A percentile compares a stretch with the other conserved stretches of the same genome.
These are phyloP conservation scores for Stratiolaelaps scimitus DNA, from an alignment of 1,140 invertebrate genomes.

Conservation along the genomic window DNA sequence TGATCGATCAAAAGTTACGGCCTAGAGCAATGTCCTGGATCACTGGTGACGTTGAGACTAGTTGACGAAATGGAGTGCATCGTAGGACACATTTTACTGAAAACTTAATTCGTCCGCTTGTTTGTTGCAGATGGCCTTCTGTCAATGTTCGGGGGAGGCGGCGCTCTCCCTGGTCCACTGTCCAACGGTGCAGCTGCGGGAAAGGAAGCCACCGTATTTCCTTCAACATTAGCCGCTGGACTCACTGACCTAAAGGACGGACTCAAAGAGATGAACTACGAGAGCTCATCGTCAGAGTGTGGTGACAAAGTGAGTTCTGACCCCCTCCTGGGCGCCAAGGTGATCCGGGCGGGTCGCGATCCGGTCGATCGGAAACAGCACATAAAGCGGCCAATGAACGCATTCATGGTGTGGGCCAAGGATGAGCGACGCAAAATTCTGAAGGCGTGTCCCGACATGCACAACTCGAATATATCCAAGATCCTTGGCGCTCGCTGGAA, in stretches of 20 bases:
- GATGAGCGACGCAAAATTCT: slow-evolving; percentile 94
- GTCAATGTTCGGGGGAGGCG: slow-evolving; percentile 14
- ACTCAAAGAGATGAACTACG: slow-evolving; percentile 25
- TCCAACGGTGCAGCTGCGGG: neutral
- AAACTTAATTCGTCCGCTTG: neutral
- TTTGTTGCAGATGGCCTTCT: slow-evolving; percentile 4
- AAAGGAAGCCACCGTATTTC: neutral
- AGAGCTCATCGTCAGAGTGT: slow-evolving; percentile 24
- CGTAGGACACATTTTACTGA: neutral
- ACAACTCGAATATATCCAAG: slow-evolving; percentile 99
- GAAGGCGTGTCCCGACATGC: slow-evolving; percentile 99
- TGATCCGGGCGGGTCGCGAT: slow-evolving; percentile 12
- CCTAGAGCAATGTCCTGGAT: no score
- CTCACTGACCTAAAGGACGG: slow-evolving; percentile 24
- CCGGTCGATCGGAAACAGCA: slow-evolving; percentile 71
- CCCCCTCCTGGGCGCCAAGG: slow-evolving; percentile 25
- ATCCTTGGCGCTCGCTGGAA: slow-evolving; percentile 62
- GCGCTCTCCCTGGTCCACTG: slow-evolving; percentile 2
- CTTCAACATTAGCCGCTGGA: slow-evolving; percentile 1
- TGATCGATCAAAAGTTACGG: no score
- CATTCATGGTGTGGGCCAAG: slow-evolving; percentile 98
- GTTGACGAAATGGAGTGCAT: neutral
- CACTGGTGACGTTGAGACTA: neutral
- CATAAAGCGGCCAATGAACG: slow-evolving; percentile 98
- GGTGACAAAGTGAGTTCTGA: slow-evolving; percentile 17